These are phyloP conservation scores for Pyrochroa serraticornis DNA, from an alignment of 2,888 invertebrate genomes.

Conservation along the genomic window DNA sequence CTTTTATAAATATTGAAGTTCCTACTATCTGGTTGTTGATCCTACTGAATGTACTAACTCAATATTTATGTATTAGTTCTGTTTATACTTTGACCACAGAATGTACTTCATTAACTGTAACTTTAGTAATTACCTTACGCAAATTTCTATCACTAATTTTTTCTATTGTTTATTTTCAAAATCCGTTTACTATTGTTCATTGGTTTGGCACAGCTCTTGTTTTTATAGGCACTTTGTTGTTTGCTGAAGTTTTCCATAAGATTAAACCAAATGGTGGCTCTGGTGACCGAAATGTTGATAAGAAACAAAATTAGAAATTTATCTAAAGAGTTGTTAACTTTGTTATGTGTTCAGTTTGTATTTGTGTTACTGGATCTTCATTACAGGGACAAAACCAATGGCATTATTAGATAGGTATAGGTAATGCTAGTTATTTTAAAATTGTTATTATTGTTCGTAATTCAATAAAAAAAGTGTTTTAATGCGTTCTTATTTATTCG, in stretches of 20 bases:
- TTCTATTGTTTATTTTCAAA: slow-evolving; percentile 92
- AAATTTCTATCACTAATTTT: slow-evolving; percentile 96
- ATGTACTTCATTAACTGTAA: slow-evolving; percentile 92
- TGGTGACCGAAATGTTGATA: not conserved
- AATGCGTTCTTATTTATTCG: too few relatives aligned
- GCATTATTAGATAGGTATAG: too few relatives aligned
- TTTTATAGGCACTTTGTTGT: slow-evolving; percentile 91
- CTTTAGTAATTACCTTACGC: slow-evolving; percentile 91
- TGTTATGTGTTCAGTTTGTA: not conserved
- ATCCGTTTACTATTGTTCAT: slow-evolving; percentile 90
- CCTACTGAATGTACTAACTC: slow-evolving; percentile 82
- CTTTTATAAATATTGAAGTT: slow-evolving; percentile 65
- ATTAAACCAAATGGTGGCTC: slow-evolving; percentile 3
- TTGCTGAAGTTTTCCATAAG: slow-evolving; percentile 71
- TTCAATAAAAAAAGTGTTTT: too few relatives aligned
- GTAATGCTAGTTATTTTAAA: too few relatives aligned
- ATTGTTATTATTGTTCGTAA: too few relatives aligned
- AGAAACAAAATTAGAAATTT: too few relatives aligned
- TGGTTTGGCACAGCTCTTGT: slow-evolving; percentile 91
- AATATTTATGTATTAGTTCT: slow-evolving; percentile 92
- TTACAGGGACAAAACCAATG: too few relatives aligned
- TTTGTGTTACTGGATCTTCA: not conserved
- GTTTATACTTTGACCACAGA: slow-evolving; percentile 95
- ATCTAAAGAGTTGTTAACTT: not conserved
- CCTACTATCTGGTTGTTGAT: slow-evolving; percentile 82